Evolutionary conservation across 1,140 invertebrate species (phyloP), one percentile per base, ranked within the genome.

Genomic region (Notospermus geniculatus): DNA sequence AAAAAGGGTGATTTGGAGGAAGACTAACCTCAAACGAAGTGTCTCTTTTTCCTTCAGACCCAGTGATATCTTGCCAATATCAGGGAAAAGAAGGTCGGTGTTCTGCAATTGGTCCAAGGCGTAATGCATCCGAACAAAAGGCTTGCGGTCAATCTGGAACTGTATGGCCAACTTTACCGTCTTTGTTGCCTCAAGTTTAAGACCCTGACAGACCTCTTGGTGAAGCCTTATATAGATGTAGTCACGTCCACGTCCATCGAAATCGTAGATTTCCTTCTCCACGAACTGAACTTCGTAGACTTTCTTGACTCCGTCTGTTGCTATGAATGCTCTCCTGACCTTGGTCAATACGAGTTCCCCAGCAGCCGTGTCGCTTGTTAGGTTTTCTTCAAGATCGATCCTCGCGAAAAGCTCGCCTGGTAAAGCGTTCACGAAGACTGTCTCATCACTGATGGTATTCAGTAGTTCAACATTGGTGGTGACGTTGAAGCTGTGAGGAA

Each of bases 91-190:
- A 17, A 77, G 61, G 45, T 76, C 72, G 1, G 66, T 71, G 27
- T 66, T 63, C n/a, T 65, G 32, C 4, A 80, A 43, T 29, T 62
- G 58, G 62, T 78, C 76, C 19, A 76, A 46, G 39, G 74, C 74
- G 64, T 66, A 74, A 56, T 78, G 76, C 76, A 78, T 78, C 25
- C 64, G 58, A 64, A 69, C 72, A 62, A 78, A 78, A 27, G 64
- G 65, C n/a, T 64, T 39, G n/a, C 74, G 59, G 54, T 76, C 63
- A 72, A 77, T 72, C 64, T 77, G 72, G 54, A 78, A 78, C 68
- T 77, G 74, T 15, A 78, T 69, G 52, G 76, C 74, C 22, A 78
- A 66, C 43, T 72, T 64, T 0, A 70, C 2, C 2, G 56, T 55
- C 9, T 43, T 58, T 22, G 66, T 69, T 2, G 41, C 29, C 27